Base-by-base conservation (phyloP, 1,140 invertebrate species). In the Psix sp. region DNA sequence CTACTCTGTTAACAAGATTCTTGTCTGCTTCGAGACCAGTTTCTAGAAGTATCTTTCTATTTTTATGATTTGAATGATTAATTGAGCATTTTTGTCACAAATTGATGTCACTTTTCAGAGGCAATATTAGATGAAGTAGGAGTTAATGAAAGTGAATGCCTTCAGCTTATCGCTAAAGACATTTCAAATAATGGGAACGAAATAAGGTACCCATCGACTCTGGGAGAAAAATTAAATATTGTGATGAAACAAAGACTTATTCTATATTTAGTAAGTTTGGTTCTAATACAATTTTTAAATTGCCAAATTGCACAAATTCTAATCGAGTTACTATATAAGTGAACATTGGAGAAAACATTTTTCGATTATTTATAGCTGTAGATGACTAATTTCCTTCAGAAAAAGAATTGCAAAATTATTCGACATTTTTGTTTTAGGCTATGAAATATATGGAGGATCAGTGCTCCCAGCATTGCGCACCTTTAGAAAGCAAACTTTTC, bases 371-470 rank as follows among this genome's bases (percentile, higher is more conserved):
- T n/a, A n/a, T n/a, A n/a, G n/a, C n/a, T n/a, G n/a, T n/a, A 56
- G 40, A 45, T 29, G 26, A 29, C 7, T 29, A 2, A 29, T 3
- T 29, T 29, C n/a, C 26, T 3, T 10, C 26, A 29, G n/a, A n/a
- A n/a, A n/a, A n/a, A n/a, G n/a, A n/a, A n/a, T n/a, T n/a, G n/a
- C n/a, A n/a, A n/a, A n/a, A 51, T 66, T 75, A 46, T 42, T 66
- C 20, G 24, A 21, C 15, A 42, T 36, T 7, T 62, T 62, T 74
- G 36, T 88, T 89, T 66, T 77, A 94, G 92, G 90, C 93, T 39
- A 88, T 88, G 15, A 93, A 93, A 80, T 92, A 97, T 85, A 91
- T 98, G 90, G 90, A 92, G 60, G 95, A 98, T 84, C 96, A 92
- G 79, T 90, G 92, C 72, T 93, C 94, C 0, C 92, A 93, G 6